phyloP scores from a whole-genome alignment of 2,113 vertebrate genomes.

The Oenanthe oenanthe region DNA sequence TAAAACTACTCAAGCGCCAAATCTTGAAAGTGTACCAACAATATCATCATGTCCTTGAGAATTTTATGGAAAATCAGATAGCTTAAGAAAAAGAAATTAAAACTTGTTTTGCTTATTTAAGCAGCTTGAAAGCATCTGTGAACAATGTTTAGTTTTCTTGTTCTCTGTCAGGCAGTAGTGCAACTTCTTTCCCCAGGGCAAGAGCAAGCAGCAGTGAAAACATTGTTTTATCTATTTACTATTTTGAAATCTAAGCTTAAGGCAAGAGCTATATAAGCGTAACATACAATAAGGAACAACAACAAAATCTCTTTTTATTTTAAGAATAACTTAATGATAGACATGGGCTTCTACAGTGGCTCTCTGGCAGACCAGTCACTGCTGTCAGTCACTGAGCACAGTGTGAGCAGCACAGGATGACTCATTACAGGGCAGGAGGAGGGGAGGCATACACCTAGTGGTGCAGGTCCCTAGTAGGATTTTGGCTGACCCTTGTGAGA shows the following conservation, averaged over 20 bases:
- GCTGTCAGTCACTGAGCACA: neutral
- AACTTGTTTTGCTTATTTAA: neutral
- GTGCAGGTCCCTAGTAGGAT: neutral
- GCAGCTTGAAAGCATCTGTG: neutral
- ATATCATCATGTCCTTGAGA: neutral
- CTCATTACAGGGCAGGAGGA: neutral
- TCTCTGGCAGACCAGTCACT: neutral
- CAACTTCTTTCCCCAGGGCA: neutral
- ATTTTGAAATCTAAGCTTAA: constrained; percentile 12
- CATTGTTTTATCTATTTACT: neutral
- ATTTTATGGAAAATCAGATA: neutral
- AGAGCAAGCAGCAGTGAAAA: neutral
- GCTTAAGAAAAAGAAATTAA: neutral
- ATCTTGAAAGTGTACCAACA: neutral
- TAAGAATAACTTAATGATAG: neutral
- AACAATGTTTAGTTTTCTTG: neutral
- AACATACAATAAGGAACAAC: neutral
- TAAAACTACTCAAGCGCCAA: neutral
- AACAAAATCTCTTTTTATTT: neutral
- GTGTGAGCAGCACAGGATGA: neutral
- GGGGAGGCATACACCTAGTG: neutral
- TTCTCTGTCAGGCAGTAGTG: neutral
- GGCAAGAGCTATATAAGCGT: neutral
- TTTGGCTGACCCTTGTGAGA: neutral
- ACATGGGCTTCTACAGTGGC: neutral